Percentiles rank a stretch among this genome's conserved stretches.
These are phyloP conservation scores for Calameuta filiformis DNA, from an alignment of 2,888 invertebrate species.

Conservation along the genomic window DNA sequence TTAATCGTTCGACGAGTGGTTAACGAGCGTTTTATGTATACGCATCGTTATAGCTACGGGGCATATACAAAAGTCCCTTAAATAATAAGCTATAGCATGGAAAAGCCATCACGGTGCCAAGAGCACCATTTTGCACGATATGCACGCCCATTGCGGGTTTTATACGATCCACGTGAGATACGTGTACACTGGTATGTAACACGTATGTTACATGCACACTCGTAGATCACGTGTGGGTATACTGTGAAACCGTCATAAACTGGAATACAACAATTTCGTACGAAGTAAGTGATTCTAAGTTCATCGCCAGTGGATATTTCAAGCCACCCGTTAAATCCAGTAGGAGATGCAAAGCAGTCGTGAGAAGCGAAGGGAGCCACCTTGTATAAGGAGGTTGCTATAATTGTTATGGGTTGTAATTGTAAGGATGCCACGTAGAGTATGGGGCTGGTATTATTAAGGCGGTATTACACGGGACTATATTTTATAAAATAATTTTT, in stretches of 20 bases:
- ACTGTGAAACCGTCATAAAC: not conserved
- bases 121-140: constrained; percentile 17
- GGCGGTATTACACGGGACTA: not conserved
- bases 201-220: not conserved
- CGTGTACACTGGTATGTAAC: not conserved
- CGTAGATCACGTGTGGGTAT: not conserved
- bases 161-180: not conserved
- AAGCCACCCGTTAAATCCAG: not conserved
- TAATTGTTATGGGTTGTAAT: not conserved
- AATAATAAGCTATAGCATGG: constrained; percentile 23
- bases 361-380: not conserved
- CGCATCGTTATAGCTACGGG: not conserved
- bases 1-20: not conserved
- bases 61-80: constrained; percentile 6
- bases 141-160: not conserved
- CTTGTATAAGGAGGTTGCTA: not conserved
- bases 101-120: constrained; percentile 18
- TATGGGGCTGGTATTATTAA: not conserved
- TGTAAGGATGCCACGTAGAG: not conserved
- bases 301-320: not conserved
- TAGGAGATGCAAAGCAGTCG: not conserved
- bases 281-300: not conserved
- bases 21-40: not conserved
- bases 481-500: not conserved
- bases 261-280: not conserved